A percentile compares a stretch with the other conserved stretches of the same genome.
These are phyloP conservation scores for Elephantulus edwardii DNA, from an alignment of 2,113 vertebrate species.

Conservation along the genomic window DNA sequence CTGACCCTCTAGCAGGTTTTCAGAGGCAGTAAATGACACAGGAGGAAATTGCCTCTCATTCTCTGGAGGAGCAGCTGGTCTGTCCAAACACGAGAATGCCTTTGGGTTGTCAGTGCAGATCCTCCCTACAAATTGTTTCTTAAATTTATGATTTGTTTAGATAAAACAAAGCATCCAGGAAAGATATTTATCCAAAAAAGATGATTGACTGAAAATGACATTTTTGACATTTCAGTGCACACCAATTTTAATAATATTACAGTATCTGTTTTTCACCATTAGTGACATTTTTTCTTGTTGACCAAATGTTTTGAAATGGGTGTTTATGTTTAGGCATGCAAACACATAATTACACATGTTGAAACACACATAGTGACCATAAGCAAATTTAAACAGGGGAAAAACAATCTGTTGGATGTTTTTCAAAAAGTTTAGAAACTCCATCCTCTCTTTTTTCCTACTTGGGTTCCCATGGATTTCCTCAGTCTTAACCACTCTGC, in stretches of 20 bases:
- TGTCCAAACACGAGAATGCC: too few species aligned
- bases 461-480: background rate
- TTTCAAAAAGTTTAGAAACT: background rate
- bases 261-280: background rate
- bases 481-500: background rate
- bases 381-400: background rate
- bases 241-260: background rate
- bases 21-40: too few species aligned
- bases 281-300: background rate
- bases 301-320: background rate
- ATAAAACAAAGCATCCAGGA: background rate
- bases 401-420: background rate
- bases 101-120: too few species aligned
- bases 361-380: background rate
- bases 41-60: too few species aligned
- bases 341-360: background rate
- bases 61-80: too few species aligned
- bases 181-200: background rate
- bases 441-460: background rate
- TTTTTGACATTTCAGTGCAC: background rate
- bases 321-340: background rate
- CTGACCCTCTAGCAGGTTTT: background rate
- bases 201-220: background rate
- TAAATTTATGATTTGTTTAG: background rate
- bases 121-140: background rate